These are phyloP conservation scores for Drosophila eugracilis DNA, from an alignment of 1,140 invertebrate species.

Conservation along the genomic window DNA sequence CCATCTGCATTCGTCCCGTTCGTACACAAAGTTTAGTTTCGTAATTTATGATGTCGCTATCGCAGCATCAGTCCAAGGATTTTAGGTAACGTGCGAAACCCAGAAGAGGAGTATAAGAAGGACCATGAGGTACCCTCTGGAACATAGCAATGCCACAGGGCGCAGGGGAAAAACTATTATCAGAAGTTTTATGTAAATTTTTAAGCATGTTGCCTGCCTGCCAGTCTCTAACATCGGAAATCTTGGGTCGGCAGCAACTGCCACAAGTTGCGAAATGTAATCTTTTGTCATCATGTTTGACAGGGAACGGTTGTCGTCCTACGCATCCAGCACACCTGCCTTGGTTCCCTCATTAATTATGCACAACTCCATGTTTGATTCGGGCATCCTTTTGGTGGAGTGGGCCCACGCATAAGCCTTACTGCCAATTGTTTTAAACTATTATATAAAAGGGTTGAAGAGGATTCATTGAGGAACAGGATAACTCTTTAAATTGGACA, in stretches of 20 bases:
- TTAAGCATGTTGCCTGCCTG: constrained; percentile 69
- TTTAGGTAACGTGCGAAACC: constrained; percentile 64
- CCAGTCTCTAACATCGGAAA: constrained; percentile 51
- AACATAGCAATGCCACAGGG: constrained; percentile 61
- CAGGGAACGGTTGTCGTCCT: constrained; percentile 71
- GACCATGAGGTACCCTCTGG: background rate
- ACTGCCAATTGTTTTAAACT: constrained; percentile 33
- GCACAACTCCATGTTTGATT: constrained; percentile 61
- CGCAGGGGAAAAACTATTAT: constrained; percentile 76
- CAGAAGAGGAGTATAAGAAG: constrained; percentile 5
- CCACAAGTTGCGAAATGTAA: constrained; percentile 71
- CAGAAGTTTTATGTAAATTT: constrained; percentile 83
- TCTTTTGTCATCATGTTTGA: constrained; percentile 81
- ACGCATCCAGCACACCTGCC: constrained; percentile 69
- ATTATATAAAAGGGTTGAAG: constrained; percentile 25
- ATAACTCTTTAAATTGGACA: background rate
- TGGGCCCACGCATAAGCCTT: constrained; percentile 1
- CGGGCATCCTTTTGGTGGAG: constrained; percentile 15
- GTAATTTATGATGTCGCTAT: constrained; percentile 81
- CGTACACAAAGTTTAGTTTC: constrained; percentile 76
- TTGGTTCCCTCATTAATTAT: constrained; percentile 80
- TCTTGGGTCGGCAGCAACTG: constrained; percentile 46
- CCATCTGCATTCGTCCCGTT: constrained; percentile 66
- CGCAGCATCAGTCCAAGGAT: constrained; percentile 56
- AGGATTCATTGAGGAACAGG: background rate